Base-by-base conservation (phyloP, 2,888 invertebrate genomes). In the Gymnosoma rotundatum region DNA sequence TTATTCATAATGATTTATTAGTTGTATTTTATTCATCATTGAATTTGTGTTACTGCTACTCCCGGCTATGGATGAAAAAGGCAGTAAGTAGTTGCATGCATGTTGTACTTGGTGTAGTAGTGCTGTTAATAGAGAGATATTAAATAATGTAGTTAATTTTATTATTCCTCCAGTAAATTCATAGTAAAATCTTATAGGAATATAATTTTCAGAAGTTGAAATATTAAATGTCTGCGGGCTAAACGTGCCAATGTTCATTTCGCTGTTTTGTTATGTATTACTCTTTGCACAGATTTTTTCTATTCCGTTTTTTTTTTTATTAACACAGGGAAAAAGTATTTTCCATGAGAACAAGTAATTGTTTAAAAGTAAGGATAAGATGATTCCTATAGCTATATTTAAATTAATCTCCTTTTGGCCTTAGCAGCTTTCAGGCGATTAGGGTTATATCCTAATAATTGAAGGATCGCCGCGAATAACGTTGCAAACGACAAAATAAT, bases 151-250 rank as follows among this genome's bases (percentile, higher is more conserved):
- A 61, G 69, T 56, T 50, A 73, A 61, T 45, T 78, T 16, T 56
- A 61, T 64, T 45, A 42, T 38, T 50, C 20, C 67, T 25, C 25
- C 63, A 67, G 81, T 81, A 84, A 74, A 81, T 81, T 84, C 70
- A 70, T 81, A 81, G 84, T 74, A 78, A 81, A 78, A 74, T 81
- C 70, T 61, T 84, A 64, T 78, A 42, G 54, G 36, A 67, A 38
- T 61, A 67, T 84, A 78, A 63, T 81, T 60, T 70, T 52, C 64
- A 78, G 74, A 66, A 70, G 74, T 81, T 52, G 73, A 72, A 82
- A 70, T 82, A 81, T 84, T 73, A 81, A 74, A 84, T 84, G 66
- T 74, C 84, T 84, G 84, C 84, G 81, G 84, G 84, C 84, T 84
- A 84, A 84, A 84, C 84, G 84, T 84, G 84, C 78, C 73, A 73